phyloP scores from a whole-genome alignment of 2,888 invertebrate species.

The Amphipyra tragopoginis region DNA sequence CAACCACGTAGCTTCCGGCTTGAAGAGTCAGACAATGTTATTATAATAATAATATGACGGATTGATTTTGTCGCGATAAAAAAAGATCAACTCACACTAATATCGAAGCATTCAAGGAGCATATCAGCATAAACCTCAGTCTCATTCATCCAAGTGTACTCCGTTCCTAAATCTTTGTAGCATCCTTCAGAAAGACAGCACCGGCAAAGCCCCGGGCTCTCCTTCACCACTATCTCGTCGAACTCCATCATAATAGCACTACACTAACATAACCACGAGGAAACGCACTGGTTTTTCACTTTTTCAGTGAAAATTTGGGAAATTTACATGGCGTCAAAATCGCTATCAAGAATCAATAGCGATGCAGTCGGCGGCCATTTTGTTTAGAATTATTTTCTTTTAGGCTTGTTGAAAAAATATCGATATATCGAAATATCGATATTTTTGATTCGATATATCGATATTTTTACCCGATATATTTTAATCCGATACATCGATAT shows the following conservation, averaged over 20 bases:
- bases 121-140: conserved; percentile 87
- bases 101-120: conserved; percentile 86
- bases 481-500: too few relatives aligned
- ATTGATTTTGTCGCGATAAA: neutral
- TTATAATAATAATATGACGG: too few relatives aligned
- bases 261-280: conserved; percentile 47
- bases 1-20: too few relatives aligned
- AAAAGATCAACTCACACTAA: conserved; percentile 75
- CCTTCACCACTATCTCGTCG: conserved; percentile 82
- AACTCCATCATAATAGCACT: conserved; percentile 78
- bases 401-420: too few relatives aligned
- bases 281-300: conserved; percentile 15
- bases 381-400: conserved; percentile 26
- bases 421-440: too few relatives aligned
- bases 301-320: conserved; percentile 28
- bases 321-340: conserved; percentile 22
- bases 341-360: conserved; percentile 27
- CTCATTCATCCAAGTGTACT: conserved; percentile 85
- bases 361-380: conserved; percentile 41
- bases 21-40: too few relatives aligned
- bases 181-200: conserved; percentile 87
- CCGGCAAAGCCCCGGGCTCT: conserved; percentile 86
- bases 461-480: too few relatives aligned
- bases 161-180: conserved; percentile 82
- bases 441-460: too few relatives aligned